Evolutionary conservation across 2,113 vertebrate species (phyloP), one percentile per base, ranked within the genome.

Genomic region (Capreolus pygargus): DNA sequence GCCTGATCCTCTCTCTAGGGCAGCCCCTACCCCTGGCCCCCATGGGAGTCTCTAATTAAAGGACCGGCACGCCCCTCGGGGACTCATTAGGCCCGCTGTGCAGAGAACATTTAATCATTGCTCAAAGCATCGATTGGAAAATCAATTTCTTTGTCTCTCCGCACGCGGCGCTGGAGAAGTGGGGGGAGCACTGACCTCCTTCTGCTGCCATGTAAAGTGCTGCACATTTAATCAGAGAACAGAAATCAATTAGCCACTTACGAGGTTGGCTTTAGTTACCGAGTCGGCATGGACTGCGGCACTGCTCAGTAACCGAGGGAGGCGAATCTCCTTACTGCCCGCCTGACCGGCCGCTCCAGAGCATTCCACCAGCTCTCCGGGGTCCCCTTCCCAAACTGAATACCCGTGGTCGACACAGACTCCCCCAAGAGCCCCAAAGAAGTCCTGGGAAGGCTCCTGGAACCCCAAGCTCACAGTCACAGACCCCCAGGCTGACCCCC

Each of bases 221-320:
- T 98, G 98, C 95, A 79, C 98, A 98, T 99, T 98, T 98, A 98
- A 99, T 98, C 98, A 98, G 97, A 58, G 55, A 98, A 98, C 96
- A 98, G 98, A 98, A 99, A 99, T 99, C 98, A 99, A 99, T 99
- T 99, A 99, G 98, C 96, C 94, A 95, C 96, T 98, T 98, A 98
- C 89, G 98, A 99, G 97, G 88, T 61, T 97, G 98, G 98, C 97
- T 98, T 98, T 98, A 98, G 97, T 98, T 98, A 98, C 98, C 79
- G 87, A 87, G 81, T 87, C 23, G 91, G 36, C 94, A 43, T 92
- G 91, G 89, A 89, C 95, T 12, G 23, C 13, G 25, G 89, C 43
- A 27, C 96, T 61, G 82, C 91, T 94, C 94, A 67, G 96, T 47
- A n/a, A 8, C 88, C 86, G 94, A 97, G 90, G 67, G 96, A 33